Evolutionary conservation across 1,140 invertebrate species (phyloP).

Genomic region (Galendromus occidentalis): DNA sequence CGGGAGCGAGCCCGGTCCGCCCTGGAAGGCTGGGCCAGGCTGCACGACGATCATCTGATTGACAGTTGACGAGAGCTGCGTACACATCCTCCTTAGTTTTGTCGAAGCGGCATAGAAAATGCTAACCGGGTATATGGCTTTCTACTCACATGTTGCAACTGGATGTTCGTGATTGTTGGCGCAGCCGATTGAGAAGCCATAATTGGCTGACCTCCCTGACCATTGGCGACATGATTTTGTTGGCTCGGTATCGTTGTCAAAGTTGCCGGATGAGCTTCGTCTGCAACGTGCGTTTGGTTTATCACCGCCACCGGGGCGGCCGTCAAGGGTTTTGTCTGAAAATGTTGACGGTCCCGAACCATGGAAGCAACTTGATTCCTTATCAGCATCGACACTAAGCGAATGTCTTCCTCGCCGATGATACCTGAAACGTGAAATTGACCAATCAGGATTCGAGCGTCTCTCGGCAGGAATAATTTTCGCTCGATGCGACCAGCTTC

Average conservation of each 20-base stretch:
- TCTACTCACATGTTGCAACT: neutral
- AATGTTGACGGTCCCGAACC: constrained; percentile 35
- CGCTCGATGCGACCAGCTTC: no score
- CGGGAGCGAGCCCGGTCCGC: no score
- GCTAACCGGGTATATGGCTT: no score
- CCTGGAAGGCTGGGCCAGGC: no score
- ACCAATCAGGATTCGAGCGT: no score
- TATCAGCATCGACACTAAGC: constrained; percentile 65
- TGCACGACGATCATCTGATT: no score
- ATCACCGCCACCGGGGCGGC: constrained; percentile 22
- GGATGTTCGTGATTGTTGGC: constrained; percentile 1
- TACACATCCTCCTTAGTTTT: no score
- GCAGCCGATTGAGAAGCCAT: neutral
- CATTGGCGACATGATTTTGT: constrained; percentile 12
- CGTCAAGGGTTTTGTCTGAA: constrained; percentile 17
- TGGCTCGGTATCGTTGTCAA: constrained; percentile 13
- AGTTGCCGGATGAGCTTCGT: constrained; percentile 29
- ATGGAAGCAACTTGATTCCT: constrained; percentile 52
- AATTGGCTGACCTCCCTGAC: neutral
- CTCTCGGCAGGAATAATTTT: no score
- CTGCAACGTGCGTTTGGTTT: constrained; percentile 27
- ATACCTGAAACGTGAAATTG: constrained; percentile 45
- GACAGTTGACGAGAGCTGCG: no score
- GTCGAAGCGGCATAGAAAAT: no score
- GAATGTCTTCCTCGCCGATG: constrained; percentile 71